Conservation (phyloP, 2,888 invertebrate species). For the Melanostoma mellinum region DNA sequence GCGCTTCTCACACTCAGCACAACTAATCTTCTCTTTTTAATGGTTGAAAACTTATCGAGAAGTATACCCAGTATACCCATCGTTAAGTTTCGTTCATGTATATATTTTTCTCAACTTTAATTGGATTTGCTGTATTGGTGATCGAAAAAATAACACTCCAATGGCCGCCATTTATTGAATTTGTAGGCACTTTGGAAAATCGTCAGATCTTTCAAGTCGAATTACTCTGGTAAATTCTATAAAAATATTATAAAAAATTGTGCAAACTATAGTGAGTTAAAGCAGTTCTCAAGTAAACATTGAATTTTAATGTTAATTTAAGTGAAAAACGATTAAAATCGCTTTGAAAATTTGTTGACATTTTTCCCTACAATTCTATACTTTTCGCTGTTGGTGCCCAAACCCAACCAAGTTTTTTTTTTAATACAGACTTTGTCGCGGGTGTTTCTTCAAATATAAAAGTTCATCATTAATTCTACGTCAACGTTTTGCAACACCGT, state of each 20-base stretch:
- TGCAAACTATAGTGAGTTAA: slow-evolving; percentile 67
- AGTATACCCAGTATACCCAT: slow-evolving; percentile 35
- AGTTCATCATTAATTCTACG: slow-evolving; percentile 48
- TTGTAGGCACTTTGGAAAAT: slow-evolving; percentile 74
- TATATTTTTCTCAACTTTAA: slow-evolving; percentile 72
- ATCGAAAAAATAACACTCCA: slow-evolving; percentile 74
- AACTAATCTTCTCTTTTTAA: slow-evolving; percentile 46
- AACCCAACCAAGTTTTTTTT: slow-evolving; percentile 53
- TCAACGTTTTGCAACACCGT: slow-evolving; percentile 49
- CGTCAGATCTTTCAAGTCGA: slow-evolving; percentile 71
- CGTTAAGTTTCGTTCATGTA: slow-evolving; percentile 58
- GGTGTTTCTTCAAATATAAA: slow-evolving; percentile 64
- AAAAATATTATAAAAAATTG: slow-evolving; percentile 66
- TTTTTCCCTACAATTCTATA: slow-evolving; percentile 69
- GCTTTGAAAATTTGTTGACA: slow-evolving; percentile 74
- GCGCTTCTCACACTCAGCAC: slow-evolving; percentile 19
- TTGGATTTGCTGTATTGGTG: slow-evolving; percentile 73
- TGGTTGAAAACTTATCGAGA: slow-evolving; percentile 34
- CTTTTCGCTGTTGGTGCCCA: slow-evolving; percentile 60
- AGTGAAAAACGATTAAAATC: slow-evolving; percentile 66
- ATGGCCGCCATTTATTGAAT: slow-evolving; percentile 75
- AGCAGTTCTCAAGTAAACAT: slow-evolving; percentile 64
- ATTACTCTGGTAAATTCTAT: slow-evolving; percentile 61
- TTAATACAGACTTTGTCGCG: slow-evolving; percentile 70
- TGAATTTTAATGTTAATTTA: slow-evolving; percentile 62